Evolutionary conservation across 2,797 vertebrate species (phyloP), one percentile per base, ranked within the genome.

Genomic region (Rallus crepitans): DNA sequence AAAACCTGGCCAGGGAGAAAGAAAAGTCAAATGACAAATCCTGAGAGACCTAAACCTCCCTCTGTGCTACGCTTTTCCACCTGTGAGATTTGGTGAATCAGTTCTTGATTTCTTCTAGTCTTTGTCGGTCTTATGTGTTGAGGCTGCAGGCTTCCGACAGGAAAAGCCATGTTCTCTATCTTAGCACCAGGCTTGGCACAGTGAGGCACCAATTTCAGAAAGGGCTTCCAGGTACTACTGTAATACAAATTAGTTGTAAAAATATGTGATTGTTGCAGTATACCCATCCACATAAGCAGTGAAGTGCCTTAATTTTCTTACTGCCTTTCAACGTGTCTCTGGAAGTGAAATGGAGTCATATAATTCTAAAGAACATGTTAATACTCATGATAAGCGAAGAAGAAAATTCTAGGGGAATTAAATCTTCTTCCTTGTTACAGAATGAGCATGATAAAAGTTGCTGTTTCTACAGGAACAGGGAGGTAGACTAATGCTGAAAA

Each of bases 401-500:
- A 85, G 14, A 92, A 93, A 69, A 90, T 78, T 89, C 39, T 42
- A 52, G 19, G 24, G 37, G 79, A 35, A 84, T 88, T 95, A 94
- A 75, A 86, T 86, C 28, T 42, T n/a, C 30, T 73, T 65, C 17
- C 13, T 65, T 94, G 90, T 60, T 73, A 72, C 42, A 89, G 69
- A 94, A 91, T 15, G 15, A 86, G 20, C 14, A 45, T 0, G 5
- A 90, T 57, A 86, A 90, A 90, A 87, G 21, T 82, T 69, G 37
- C 24, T 75, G 19, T 89, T 92, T 81, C 72, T 87, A 65, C 63
- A 93, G 76, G 61, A 87, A 88, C 23, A 76, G 25, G 21, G 70
- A 66, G 4, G 52, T 56, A 91, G 35, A 47, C 30, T 79, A 89
- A 94, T 81, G 55, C 47, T 83, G 81, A 87, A 96, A 94, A 94